A percentile compares a stretch with the other conserved stretches of the same genome.
Conservation (phyloP, 2,888 invertebrate genomes). For the Cataglyphis altisquamis region DNA sequence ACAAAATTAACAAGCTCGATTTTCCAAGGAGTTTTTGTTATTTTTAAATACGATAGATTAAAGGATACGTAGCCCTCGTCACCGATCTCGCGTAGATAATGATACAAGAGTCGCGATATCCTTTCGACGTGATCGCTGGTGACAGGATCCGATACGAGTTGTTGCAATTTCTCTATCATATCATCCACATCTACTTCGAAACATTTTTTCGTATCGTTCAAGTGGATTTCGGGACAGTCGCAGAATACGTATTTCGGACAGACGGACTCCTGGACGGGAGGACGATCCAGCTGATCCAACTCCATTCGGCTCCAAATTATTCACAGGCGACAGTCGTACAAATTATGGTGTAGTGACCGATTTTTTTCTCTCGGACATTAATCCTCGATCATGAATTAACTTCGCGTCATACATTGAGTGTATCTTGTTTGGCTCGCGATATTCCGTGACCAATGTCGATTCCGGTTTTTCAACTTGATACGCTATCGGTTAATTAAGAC, state of each 20-base stretch:
- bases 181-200: constrained; percentile 57
- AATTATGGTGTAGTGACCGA: background rate
- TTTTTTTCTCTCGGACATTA: background rate
- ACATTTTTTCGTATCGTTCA: constrained; percentile 44
- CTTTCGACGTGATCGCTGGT: constrained; percentile 66
- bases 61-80: constrained; percentile 81
- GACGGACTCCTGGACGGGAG: background rate
- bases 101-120: constrained; percentile 73
- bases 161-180: constrained; percentile 72
- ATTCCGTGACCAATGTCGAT: constrained; percentile 13
- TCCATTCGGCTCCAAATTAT: constrained; percentile 23
- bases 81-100: constrained; percentile 71
- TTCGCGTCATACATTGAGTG: constrained; percentile 14
- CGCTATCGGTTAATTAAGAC: constrained; percentile 32
- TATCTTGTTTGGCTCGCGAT: constrained; percentile 27
- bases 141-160: constrained; percentile 76
- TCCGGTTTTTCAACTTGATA: constrained; percentile 17
- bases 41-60: background rate
- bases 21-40: background rate
- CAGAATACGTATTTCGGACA: constrained; percentile 51
- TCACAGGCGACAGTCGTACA: background rate
- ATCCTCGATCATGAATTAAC: constrained; percentile 48
- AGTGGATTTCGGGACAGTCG: constrained; percentile 29
- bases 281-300: background rate
- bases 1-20: background rate